Evolutionary conservation across 2,888 invertebrate genomes (phyloP), one percentile per base, ranked within the genome.

Genomic region (Hydropsyche betteni): DNA sequence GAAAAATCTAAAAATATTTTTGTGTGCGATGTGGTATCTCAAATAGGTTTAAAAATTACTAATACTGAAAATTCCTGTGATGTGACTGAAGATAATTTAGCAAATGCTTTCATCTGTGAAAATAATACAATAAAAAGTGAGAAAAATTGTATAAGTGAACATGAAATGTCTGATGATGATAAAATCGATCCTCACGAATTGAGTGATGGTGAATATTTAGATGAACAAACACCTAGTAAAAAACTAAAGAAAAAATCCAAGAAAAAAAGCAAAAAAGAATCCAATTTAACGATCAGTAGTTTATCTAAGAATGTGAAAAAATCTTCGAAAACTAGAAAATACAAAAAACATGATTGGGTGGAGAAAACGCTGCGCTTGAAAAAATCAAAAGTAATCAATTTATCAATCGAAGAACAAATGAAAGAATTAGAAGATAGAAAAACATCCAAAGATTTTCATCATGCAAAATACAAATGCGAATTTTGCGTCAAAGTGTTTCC

Each of bases 401-500:
- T 70, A 12, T n/a, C 53, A 6, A 33, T 33, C 0, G 55, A 70
- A 33, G 70, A 70, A 5, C 70, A 70, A 34, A 1, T 53, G 53
- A 70, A 70, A 70, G 70, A 52, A n/a, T 10, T 53, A 12, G 36
- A 70, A 24, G 55, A 53, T 0, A 70, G 55, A 34, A 38, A 34
- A 52, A 70, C 53, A 3, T 52, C 70, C 24, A 36, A 70, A 16
- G 34, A 53, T 52, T 70, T 44, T 70, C 16, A 12, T 33, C 8
- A 34, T n/a, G 53, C 53, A 2, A 16, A 34, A 34, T 70, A 70
- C 36, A 70, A 70, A 52, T 70, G 70, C n/a, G 70, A 70, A 34
- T 10, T 53, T 10, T 70, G 70, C 36, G 55, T 70, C 8, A 70
- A 53, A 53, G 53, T 70, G 5, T 70, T 70, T 70, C 70, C 70